Base-by-base conservation (phyloP, 2,888 invertebrate genomes). In the Eupsilia transversa region DNA sequence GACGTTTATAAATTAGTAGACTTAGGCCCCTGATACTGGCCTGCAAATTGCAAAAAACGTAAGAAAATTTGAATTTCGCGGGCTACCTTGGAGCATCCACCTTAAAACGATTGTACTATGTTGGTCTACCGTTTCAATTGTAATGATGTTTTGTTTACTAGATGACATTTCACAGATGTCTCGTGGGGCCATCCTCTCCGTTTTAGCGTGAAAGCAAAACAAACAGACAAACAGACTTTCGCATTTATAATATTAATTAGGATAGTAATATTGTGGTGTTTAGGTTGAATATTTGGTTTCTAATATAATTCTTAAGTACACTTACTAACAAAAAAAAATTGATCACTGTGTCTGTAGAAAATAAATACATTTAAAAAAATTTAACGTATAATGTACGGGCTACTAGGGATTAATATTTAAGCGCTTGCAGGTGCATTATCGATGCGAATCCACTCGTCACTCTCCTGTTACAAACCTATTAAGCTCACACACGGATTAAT, bases 51-150 rank as follows among this genome's bases (percentile, higher is more conserved):
- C n/a, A n/a, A n/a, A n/a, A n/a, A n/a, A n/a, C n/a, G n/a, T n/a
- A n/a, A n/a, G n/a, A n/a, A n/a, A n/a, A n/a, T n/a, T n/a, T n/a
- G n/a, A n/a, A n/a, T n/a, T n/a, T n/a, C n/a, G n/a, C n/a, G n/a
- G n/a, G n/a, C n/a, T n/a, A n/a, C n/a, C n/a, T n/a, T n/a, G n/a
- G n/a, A n/a, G n/a, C n/a, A n/a, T n/a, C n/a, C n/a, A n/a, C n/a
- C n/a, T n/a, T n/a, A n/a, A n/a, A 33, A 65, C n/a, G n/a, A 65
- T 65, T 65, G 27, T n/a, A n/a, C n/a, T 33, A 49, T 49, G 20
- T 60, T 30, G 3, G 12, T n/a, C 23, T 41, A 65, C 33, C 14
- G 20, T 49, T 63, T 49, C n/a, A 38, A 38, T 76, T 63, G n/a
- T 38, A 7, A 20, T n/a, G 14, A 12, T 46, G 46, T 54, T 46